Conservation (phyloP, 1,140 invertebrate genomes). For the Leptonema lineaticorne region DNA sequence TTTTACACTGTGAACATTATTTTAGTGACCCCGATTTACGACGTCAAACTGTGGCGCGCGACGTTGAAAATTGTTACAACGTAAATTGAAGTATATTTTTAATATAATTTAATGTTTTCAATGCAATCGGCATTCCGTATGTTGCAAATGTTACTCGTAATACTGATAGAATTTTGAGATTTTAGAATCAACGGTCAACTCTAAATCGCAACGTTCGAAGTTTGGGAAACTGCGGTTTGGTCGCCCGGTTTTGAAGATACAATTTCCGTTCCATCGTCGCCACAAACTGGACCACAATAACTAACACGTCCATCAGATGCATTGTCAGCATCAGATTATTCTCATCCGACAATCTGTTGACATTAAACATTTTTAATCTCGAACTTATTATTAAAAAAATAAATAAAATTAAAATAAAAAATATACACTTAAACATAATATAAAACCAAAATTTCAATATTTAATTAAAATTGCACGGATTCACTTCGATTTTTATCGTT, state of each 20-base stretch:
- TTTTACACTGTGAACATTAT: not conserved
- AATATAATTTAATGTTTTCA: not conserved
- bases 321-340: constrained; percentile 6
- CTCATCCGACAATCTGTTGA: not conserved
- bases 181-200: not conserved
- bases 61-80: not conserved
- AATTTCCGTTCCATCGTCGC: not conserved
- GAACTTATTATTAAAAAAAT: too few relatives aligned
- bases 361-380: too few relatives aligned
- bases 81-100: not conserved
- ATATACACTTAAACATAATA: too few relatives aligned
- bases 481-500: not conserved
- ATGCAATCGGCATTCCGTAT: not conserved
- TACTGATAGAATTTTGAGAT: too few relatives aligned
- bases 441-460: too few relatives aligned
- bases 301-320: not conserved
- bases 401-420: too few relatives aligned
- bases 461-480: not conserved
- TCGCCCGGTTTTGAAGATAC: not conserved
- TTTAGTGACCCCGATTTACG: not conserved
- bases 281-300: not conserved
- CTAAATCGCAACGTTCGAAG: not conserved
- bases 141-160: not conserved
- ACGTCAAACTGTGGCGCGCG: not conserved
- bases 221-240: not conserved